Percentiles rank a stretch among this genome's conserved stretches.
Conservation (phyloP, 2,888 invertebrate genomes). For the Xestia ashworthii region DNA sequence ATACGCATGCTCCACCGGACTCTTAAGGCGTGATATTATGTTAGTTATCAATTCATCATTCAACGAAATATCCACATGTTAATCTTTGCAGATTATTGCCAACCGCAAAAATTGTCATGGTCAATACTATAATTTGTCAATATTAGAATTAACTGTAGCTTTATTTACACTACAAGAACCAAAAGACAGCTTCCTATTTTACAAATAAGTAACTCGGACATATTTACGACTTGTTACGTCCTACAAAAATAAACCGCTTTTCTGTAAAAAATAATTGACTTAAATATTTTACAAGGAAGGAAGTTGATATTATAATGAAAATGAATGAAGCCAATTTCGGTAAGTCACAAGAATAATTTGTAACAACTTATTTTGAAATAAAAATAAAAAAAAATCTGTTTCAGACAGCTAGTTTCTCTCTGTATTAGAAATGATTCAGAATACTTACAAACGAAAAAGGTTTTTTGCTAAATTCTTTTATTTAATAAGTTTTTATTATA, state of each 20-base stretch:
- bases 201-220: neutral
- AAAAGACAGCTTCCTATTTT: neutral
- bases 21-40: no score
- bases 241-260: neutral
- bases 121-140: neutral
- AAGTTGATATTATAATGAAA: conserved; percentile 1
- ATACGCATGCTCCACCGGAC: no score
- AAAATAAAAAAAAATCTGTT: neutral
- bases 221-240: neutral
- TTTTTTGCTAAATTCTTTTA: neutral
- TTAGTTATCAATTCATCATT: neutral
- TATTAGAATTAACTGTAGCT: neutral
- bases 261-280: neutral
- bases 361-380: neutral
- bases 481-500: neutral
- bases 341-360: neutral
- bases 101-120: neutral
- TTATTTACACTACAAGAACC: neutral
- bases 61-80: neutral
- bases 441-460: neutral
- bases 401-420: neutral
- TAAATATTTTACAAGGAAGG: neutral
- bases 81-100: neutral
- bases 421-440: neutral
- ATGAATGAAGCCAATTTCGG: neutral